phyloP scores from a whole-genome alignment of 1,140 invertebrate species.

The Euwallacea similis region DNA sequence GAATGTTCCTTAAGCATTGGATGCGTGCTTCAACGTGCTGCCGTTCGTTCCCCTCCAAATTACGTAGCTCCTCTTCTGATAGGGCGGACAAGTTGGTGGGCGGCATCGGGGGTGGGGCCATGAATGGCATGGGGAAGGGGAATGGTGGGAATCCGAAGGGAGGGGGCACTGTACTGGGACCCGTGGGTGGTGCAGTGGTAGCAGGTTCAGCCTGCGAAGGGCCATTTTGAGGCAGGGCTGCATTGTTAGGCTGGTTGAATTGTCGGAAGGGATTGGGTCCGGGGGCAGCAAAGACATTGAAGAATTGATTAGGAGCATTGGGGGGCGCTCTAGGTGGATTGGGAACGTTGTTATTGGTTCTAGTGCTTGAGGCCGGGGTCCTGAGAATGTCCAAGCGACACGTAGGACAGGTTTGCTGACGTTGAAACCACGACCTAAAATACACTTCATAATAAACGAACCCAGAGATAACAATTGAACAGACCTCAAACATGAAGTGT shows the following conservation, averaged over 20 bases:
- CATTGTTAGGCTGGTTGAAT: constrained; percentile 37
- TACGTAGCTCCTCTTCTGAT: constrained; percentile 78
- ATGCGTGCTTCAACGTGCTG: constrained; percentile 88
- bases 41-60: constrained; percentile 87
- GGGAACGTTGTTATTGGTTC: constrained; percentile 42
- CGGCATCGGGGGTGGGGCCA: constrained; percentile 72
- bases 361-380: constrained; percentile 55
- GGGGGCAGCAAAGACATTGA: constrained; percentile 42
- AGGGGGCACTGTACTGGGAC: constrained; percentile 24
- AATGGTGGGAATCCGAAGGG: constrained; percentile 56
- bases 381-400: constrained; percentile 95
- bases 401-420: constrained; percentile 99
- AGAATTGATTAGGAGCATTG: constrained; percentile 42
- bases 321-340: constrained; percentile 32
- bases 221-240: not conserved
- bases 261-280: constrained; percentile 48
- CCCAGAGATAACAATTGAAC: not conserved
- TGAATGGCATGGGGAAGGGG: constrained; percentile 59
- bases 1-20: constrained; percentile 78
- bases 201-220: not conserved
- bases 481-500: constrained; percentile 89
- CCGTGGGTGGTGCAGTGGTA: not conserved
- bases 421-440: constrained; percentile 92
- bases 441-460: not conserved
- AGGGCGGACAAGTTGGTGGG: constrained; percentile 76